Evolutionary conservation across 37 sponge, comb jelly and placozoan species (phyloP), one percentile per base, ranked within the genome.

Genomic region (Axinella damicornis): DNA sequence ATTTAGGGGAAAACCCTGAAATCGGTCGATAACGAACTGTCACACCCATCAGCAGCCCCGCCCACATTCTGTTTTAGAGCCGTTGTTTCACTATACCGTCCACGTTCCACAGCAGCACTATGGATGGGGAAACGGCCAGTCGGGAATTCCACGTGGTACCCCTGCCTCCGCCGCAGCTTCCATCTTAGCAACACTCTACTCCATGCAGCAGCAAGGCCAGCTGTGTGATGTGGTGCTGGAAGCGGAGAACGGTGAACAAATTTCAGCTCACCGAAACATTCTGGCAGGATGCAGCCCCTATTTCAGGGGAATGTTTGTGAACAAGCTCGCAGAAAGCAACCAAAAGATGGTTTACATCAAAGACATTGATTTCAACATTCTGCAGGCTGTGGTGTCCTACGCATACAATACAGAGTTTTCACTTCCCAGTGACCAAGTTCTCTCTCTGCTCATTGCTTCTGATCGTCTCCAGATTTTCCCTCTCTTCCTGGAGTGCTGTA

Each of bases 231-330:
- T 84, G 20, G 53, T 46, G 0, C 61, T 90, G 28, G 69, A 78
- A 38, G 24, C 79, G 14, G 74, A 72, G 22, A 18, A 31, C 21
- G 74, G 85, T 27, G 53, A 73, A 21, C 65, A 36, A 22, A 67
- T 90, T 31, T 25, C 38, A 18, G 90, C 80, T 1, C 90, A 90
- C 76, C 35, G 74, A 20, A 54, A 24, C 0, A 77, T 90, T n/a
- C 73, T 90, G n/a, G 73, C 90, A 0, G 79, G 81, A 27, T 17
- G 55, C 34, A 80, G 81, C 32, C 79, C 90, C 27, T 90, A 74
- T 74, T 90, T 90, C 81, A 63, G 61, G 16, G 79, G 81, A 0
- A 85, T 90, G 90, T 90, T 90, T 35, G 70, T 71, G 33, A 62
- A 30, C 37, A 52, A 77, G 35, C 80, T 90, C 11, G 66, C 53